Conservation (phyloP, 2,113 vertebrate species). For the Raphicerus campestris region DNA sequence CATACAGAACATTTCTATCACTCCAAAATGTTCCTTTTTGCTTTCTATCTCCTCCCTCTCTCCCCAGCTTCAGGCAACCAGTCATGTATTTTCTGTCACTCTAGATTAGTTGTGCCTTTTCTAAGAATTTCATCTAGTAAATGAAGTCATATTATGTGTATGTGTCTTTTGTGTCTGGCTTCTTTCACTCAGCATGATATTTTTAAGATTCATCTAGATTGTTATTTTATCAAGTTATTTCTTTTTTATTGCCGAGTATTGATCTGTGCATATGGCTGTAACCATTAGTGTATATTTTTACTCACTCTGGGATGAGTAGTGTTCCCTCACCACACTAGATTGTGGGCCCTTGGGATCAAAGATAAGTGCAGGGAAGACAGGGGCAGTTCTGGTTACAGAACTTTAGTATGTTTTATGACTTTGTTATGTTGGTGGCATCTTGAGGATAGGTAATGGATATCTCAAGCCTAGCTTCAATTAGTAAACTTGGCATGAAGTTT, state of each 20-base stretch:
- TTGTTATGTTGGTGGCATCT: background rate
- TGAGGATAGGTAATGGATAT: background rate
- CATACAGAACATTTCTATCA: background rate
- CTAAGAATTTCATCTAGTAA: background rate
- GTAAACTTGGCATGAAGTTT: background rate
- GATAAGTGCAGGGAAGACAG: background rate
- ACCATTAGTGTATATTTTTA: background rate
- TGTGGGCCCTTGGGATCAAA: background rate
- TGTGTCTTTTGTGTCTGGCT: background rate
- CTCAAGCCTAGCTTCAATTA: background rate
- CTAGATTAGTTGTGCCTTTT: background rate
- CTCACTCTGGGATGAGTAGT: background rate
- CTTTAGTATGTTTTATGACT: background rate
- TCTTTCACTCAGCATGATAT: background rate
- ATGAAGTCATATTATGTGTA: background rate
- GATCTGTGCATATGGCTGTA: background rate
- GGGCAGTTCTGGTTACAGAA: background rate
- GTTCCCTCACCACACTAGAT: background rate
- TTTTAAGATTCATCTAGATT: background rate
- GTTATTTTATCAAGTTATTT: background rate
- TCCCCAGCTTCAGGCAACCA: background rate
- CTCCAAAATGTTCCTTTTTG: background rate
- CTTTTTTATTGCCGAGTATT: conserved; percentile 8
- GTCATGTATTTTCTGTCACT: background rate
- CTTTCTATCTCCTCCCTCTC: background rate